phyloP scores from a whole-genome alignment of 2,113 vertebrate species.

The Labeo catla region DNA sequence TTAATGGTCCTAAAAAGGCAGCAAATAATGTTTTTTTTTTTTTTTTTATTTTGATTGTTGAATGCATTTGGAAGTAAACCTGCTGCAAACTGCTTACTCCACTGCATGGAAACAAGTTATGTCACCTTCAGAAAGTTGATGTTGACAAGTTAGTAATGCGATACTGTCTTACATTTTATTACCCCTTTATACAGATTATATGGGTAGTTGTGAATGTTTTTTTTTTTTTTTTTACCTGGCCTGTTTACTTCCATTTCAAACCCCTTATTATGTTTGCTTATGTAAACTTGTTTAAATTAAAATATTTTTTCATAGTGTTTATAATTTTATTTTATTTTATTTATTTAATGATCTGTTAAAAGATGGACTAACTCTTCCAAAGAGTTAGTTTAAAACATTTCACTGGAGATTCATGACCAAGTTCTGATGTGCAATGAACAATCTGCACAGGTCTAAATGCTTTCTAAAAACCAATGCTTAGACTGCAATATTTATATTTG shows the following conservation, averaged over 20 bases:
- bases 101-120: background rate
- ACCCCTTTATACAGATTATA: background rate
- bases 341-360: too few relatives aligned
- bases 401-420: conserved; percentile 25
- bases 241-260: too few relatives aligned
- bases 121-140: background rate
- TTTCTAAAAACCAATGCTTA: background rate
- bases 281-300: too few relatives aligned
- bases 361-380: background rate
- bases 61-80: background rate
- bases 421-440: conserved; percentile 9
- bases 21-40: too few relatives aligned
- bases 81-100: background rate
- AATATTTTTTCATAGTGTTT: too few relatives aligned
- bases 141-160: too few relatives aligned
- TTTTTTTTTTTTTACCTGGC: too few relatives aligned
- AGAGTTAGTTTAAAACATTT: conserved; percentile 38
- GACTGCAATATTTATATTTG: background rate
- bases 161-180: too few relatives aligned
- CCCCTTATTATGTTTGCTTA: too few relatives aligned
- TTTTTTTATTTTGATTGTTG: background rate
- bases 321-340: too few relatives aligned
- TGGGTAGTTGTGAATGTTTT: background rate
- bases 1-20: background rate
- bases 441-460: background rate